phyloP scores from a whole-genome alignment of 2,113 vertebrate species.

The Phalacrocorax aristotelis region DNA sequence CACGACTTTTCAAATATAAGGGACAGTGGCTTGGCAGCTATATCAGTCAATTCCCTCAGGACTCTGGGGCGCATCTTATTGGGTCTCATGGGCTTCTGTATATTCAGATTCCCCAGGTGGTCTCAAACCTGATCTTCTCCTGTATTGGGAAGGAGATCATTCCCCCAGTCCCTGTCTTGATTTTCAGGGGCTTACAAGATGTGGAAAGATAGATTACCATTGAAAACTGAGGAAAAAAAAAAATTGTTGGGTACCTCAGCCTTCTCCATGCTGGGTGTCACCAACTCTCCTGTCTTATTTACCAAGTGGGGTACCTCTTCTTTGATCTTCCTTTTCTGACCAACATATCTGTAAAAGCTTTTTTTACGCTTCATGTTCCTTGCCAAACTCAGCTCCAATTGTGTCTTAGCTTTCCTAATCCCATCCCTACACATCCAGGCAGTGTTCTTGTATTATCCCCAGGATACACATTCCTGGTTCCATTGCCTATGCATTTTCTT shows the following conservation, averaged over 20 bases:
- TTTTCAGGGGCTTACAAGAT: neutral
- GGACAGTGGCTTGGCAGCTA: no score
- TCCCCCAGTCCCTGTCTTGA: neutral
- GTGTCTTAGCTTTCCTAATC: neutral
- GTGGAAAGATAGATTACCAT: neutral
- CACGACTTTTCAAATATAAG: neutral
- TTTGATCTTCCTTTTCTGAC: neutral
- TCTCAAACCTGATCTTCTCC: neutral
- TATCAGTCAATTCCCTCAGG: no score
- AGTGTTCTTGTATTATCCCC: neutral
- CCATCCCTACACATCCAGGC: neutral
- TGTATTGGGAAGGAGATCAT: neutral
- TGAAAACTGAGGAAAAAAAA: neutral
- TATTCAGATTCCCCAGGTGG: neutral
- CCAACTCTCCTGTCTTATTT: neutral
- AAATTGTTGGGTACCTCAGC: accelerated
- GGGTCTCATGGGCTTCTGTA: neutral
- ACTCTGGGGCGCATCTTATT: no score
- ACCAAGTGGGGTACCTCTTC: neutral
- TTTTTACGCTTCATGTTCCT: neutral
- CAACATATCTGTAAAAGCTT: neutral
- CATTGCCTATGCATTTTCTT: neutral
- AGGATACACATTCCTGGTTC: neutral
- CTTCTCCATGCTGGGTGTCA: accelerated
- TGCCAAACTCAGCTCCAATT: neutral